These are phyloP conservation scores for Eira barbara DNA, from an alignment of 2,113 vertebrate genomes.

Conservation along the genomic window DNA sequence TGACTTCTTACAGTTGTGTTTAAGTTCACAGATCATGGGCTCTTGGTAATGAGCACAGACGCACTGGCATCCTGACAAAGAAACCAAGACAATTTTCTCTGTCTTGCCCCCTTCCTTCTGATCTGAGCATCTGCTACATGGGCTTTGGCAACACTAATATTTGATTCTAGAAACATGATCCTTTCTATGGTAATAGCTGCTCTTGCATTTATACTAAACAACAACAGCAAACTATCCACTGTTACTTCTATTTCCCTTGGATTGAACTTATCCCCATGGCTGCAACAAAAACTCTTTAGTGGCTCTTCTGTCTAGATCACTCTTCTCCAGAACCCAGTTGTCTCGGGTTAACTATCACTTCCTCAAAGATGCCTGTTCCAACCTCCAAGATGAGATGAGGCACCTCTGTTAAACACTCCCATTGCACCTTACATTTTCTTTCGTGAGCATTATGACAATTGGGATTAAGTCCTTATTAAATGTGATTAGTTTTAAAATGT, in stretches of 20 bases:
- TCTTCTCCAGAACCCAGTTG: neutral
- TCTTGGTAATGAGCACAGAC: neutral
- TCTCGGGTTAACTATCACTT: neutral
- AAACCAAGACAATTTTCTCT: neutral
- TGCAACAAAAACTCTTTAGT: neutral
- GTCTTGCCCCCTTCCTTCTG: neutral
- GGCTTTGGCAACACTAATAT: neutral
- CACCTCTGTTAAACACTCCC: neutral
- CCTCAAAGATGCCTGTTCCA: neutral
- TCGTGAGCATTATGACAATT: neutral
- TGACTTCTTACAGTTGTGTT: neutral
- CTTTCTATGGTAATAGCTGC: neutral
- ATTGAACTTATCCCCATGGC: neutral
- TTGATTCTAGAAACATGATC: neutral
- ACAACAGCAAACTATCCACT: neutral
- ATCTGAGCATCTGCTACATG: neutral
- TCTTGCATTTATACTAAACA: neutral
- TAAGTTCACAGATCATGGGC: neutral
- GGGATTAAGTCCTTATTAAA: neutral
- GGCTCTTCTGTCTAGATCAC: neutral
- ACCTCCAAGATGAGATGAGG: neutral
- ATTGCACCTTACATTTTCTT: neutral
- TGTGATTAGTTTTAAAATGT: neutral
- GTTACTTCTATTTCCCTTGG: neutral
- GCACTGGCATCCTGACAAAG: neutral